These are phyloP conservation scores for Rotaria socialis DNA, from an alignment of 2,888 invertebrate genomes.

Conservation along the genomic window DNA sequence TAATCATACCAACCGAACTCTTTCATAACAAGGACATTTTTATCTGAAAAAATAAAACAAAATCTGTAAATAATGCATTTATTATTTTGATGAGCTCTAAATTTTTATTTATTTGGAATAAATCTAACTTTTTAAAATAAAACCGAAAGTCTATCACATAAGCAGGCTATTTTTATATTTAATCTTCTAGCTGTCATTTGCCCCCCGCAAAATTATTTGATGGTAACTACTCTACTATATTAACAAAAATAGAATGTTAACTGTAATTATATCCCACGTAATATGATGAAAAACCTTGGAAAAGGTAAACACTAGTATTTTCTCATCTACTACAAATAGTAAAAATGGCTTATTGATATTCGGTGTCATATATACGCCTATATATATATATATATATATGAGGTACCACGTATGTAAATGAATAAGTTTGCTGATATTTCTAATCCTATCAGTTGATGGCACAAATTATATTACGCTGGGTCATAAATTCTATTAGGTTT, in stretches of 20 bases:
- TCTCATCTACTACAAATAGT: not conserved
- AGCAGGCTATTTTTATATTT: too few species aligned
- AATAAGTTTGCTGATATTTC: not conserved
- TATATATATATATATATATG: too few species aligned
- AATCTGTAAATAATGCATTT: not conserved
- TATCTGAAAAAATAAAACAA: not conserved
- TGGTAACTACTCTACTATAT: not conserved
- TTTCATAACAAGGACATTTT: not conserved
- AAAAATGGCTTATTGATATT: not conserved
- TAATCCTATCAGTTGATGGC: not conserved
- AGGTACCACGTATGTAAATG: not conserved
- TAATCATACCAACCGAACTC: too few species aligned
- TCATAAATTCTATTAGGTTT: not conserved
- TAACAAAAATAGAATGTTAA: not conserved
- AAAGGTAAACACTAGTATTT: not conserved
- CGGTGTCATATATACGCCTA: not conserved
- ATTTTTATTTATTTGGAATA: too few species aligned
- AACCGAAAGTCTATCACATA: too few species aligned
- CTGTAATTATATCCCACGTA: not conserved
- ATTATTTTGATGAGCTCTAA: too few species aligned
- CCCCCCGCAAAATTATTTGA: not conserved
- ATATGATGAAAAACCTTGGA: not conserved
- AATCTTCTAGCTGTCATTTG: not conserved
- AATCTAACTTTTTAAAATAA: too few species aligned
- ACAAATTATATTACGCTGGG: not conserved